Percentiles rank a stretch among this genome's conserved stretches.
These are phyloP conservation scores for Epirrhoe alternata DNA, from an alignment of 2,888 invertebrate genomes.

Conservation along the genomic window DNA sequence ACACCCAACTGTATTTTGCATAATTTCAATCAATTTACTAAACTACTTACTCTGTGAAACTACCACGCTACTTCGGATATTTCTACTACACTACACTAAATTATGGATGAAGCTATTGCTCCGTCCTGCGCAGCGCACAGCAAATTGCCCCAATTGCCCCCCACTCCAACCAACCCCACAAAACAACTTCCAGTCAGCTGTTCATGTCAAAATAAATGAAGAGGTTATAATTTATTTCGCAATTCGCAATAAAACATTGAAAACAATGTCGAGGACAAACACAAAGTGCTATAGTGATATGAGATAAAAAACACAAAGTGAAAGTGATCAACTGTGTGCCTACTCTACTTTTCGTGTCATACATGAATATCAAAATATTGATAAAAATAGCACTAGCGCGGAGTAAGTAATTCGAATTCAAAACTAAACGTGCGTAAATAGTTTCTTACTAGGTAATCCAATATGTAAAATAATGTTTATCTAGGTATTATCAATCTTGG, in stretches of 20 bases:
- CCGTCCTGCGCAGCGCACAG: constrained; percentile 1
- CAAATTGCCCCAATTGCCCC: too few relatives aligned
- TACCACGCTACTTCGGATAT: neutral
- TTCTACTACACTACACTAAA: neutral
- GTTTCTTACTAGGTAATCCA: neutral
- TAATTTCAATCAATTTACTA: too few relatives aligned
- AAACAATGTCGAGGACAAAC: constrained; percentile 21
- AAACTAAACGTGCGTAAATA: neutral
- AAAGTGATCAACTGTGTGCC: constrained; percentile 22
- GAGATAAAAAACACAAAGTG: constrained; percentile 18
- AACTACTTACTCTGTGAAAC: neutral
- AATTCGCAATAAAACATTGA: constrained; percentile 22
- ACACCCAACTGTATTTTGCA: too few relatives aligned
- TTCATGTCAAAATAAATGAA: constrained; percentile 26
- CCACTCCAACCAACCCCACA: neutral
- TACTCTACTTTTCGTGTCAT: neutral
- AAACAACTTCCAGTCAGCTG: constrained; percentile 24
- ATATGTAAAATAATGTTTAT: too few relatives aligned
- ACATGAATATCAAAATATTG: neutral
- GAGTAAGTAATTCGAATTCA: neutral
- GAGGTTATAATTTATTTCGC: constrained; percentile 21
- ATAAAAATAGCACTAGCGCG: neutral
- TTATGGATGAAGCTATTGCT: neutral
- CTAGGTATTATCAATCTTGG: too few relatives aligned
- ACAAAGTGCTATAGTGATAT: constrained; percentile 12